Conservation (phyloP, 2,113 vertebrate genomes). For the Brachionichthys hirsutus region DNA sequence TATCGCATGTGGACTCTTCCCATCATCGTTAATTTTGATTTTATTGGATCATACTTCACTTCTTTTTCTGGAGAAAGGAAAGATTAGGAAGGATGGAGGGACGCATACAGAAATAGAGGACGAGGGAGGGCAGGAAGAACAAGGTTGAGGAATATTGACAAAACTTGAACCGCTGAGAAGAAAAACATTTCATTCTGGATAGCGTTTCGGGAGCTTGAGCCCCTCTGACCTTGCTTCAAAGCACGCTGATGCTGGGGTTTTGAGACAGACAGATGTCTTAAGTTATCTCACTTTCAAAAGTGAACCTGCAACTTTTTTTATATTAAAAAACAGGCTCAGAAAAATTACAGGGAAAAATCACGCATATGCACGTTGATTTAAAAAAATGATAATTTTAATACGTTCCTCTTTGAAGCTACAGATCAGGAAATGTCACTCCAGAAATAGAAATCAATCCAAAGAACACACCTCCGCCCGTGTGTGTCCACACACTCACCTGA, state of each 20-base stretch:
- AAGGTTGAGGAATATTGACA: no score
- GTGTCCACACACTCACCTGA: conserved; percentile 19
- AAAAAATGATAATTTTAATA: background rate
- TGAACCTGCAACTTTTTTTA: conserved; percentile 1
- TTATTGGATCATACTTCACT: no score
- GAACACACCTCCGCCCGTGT: background rate
- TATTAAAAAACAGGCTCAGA: background rate
- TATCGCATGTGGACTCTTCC: no score
- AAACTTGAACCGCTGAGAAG: no score
- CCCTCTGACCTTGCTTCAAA: conserved; percentile 9
- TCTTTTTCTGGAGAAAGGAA: no score
- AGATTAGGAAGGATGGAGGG: no score
- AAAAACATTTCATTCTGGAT: no score
- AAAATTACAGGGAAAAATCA: conserved; percentile 3
- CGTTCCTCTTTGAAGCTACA: conserved; percentile 1
- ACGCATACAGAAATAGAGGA: no score
- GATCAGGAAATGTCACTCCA: background rate
- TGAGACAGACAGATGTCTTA: no score
- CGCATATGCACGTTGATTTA: background rate
- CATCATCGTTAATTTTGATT: no score
- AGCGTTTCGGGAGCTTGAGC: no score
- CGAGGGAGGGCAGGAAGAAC: no score
- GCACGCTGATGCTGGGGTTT: conserved; percentile 30
- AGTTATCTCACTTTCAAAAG: conserved; percentile 24
- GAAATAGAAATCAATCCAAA: conserved; percentile 18